Conservation (phyloP, 2,797 vertebrate genomes). For the Mus caroli region DNA sequence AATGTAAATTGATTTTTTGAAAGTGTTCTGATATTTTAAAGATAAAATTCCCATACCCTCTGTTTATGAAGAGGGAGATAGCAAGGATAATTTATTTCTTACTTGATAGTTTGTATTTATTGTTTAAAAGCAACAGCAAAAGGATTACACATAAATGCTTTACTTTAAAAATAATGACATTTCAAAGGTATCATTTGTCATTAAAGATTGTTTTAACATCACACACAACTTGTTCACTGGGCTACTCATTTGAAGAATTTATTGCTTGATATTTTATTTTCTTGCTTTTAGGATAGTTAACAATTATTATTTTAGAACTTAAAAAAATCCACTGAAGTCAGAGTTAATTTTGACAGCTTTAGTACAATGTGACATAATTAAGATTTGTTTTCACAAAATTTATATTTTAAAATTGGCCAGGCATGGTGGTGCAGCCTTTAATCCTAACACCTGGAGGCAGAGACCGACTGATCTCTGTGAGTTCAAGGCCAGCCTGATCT, state of each 20-base stretch:
- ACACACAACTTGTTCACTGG: constrained; percentile 73
- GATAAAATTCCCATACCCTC: constrained; percentile 69
- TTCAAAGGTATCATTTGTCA: constrained; percentile 84
- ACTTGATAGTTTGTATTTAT: constrained; percentile 59
- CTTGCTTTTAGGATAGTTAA: constrained; percentile 56
- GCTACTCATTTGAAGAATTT: constrained; percentile 74
- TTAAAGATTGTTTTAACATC: constrained; percentile 81
- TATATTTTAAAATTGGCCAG: constrained; percentile 33
- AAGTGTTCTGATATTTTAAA: constrained; percentile 64
- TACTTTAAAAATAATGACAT: constrained; percentile 69
- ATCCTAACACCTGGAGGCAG: neutral
- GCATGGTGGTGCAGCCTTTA: neutral
- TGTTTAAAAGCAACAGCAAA: constrained; percentile 72
- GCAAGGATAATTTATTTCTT: constrained; percentile 69
- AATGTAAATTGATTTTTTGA: constrained; percentile 55
- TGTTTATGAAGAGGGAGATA: constrained; percentile 72
- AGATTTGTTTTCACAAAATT: constrained; percentile 64
- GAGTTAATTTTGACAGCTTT: constrained; percentile 60
- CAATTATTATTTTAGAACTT: constrained; percentile 58
- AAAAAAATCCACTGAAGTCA: constrained; percentile 13
- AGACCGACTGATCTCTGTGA: neutral
- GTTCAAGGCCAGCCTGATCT: neutral
- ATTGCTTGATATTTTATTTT: constrained; percentile 69
- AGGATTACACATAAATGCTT: constrained; percentile 66
- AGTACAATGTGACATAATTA: constrained; percentile 20